Evolutionary conservation across 1,140 invertebrate genomes (phyloP).

Genomic region (Bombyx mandarina): DNA sequence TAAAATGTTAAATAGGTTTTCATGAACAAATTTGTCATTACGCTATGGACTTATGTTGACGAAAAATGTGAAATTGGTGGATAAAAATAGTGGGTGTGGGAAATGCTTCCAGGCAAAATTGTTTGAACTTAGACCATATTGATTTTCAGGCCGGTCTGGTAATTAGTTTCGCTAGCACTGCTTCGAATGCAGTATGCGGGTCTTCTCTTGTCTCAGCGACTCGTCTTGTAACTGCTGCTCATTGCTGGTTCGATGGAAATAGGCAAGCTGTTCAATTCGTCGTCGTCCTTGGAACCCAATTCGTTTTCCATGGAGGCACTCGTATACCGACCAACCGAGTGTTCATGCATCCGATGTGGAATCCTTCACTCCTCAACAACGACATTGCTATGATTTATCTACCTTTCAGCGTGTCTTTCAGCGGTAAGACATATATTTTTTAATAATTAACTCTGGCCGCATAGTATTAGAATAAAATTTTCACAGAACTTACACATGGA

Average conservation of each 20-base stretch:
- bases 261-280: conserved; percentile 21
- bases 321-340: conserved; percentile 20
- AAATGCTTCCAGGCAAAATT: no score
- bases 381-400: conserved; percentile 59
- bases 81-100: no score
- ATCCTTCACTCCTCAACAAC: conserved; percentile 25
- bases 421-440: conserved; percentile 19
- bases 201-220: conserved; percentile 20
- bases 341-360: conserved; percentile 28
- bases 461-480: no score
- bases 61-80: no score
- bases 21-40: no score
- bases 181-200: conserved; percentile 26
- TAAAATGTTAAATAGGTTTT: no score
- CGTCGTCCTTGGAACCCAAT: conserved; percentile 29
- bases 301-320: conserved; percentile 27
- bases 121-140: background rate
- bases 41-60: no score
- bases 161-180: conserved; percentile 17
- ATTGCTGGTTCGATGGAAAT: conserved; percentile 28
- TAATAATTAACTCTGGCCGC: background rate
- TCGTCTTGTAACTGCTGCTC: conserved; percentile 31
- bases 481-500: no score
- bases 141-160: conserved; percentile 29
- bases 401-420: conserved; percentile 30